phyloP scores from a whole-genome alignment of 2,113 vertebrate genomes.

The Macrotus californicus region DNA sequence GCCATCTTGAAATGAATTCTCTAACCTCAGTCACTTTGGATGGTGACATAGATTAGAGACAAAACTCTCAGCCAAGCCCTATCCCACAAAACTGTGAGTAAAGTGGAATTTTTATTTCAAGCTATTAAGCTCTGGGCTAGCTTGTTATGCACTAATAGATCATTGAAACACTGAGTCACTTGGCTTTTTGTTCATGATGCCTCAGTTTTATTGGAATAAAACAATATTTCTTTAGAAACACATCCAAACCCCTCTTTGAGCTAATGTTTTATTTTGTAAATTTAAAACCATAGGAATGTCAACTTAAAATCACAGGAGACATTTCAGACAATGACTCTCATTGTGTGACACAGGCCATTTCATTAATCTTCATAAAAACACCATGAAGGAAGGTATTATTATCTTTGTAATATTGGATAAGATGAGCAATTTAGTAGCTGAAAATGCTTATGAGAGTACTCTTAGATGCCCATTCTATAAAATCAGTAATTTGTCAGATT shows the following conservation, averaged over 20 bases:
- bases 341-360: background rate
- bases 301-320: background rate
- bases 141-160: background rate
- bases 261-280: background rate
- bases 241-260: background rate
- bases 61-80: background rate
- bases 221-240: background rate
- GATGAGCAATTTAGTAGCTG: background rate
- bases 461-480: background rate
- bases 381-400: background rate
- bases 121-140: background rate
- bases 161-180: background rate
- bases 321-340: background rate
- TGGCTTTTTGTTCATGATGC: background rate
- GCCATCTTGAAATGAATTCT: background rate
- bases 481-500: background rate
- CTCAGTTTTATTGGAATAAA: constrained; percentile 27
- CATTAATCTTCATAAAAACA: background rate
- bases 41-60: background rate
- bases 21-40: background rate
- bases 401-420: background rate
- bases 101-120: background rate
- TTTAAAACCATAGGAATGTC: background rate
- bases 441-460: background rate
- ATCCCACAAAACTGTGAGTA: background rate